Evolutionary conservation across 2,797 vertebrate species (phyloP).

Genomic region (Takifugu ocellatus): DNA sequence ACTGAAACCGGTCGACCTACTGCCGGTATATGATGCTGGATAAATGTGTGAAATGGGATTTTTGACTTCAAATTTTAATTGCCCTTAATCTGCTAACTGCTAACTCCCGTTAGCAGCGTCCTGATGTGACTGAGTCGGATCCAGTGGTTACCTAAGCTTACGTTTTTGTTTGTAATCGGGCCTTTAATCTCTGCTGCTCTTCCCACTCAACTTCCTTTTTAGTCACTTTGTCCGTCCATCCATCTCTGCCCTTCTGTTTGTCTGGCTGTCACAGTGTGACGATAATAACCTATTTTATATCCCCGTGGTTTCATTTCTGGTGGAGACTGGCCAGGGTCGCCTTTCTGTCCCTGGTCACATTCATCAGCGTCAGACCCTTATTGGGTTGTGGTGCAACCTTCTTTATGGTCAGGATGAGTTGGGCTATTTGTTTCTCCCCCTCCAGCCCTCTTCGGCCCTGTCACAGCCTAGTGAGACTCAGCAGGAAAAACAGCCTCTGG

Average conservation of each 20-base stretch:
- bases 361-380: constrained; percentile 84
- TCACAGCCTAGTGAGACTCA: constrained; percentile 76
- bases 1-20: no score
- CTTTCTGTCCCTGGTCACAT: constrained; percentile 77
- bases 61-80: not conserved
- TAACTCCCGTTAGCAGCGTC: not conserved
- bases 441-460: constrained; percentile 74
- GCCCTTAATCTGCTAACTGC: not conserved
- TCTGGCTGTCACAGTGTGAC: constrained; percentile 72
- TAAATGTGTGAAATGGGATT: no score
- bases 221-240: constrained; percentile 70
- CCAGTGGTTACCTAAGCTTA: constrained; percentile 42
- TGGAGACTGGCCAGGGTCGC: constrained; percentile 76
- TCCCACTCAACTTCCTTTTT: constrained; percentile 65
- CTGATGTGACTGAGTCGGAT: constrained; percentile 17
- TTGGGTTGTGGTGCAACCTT: constrained; percentile 79
- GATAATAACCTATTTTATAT: constrained; percentile 83
- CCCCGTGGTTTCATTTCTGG: constrained; percentile 82
- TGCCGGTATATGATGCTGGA: no score
- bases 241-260: constrained; percentile 69
- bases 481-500: constrained; percentile 71
- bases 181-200: constrained; percentile 56
- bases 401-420: constrained; percentile 79
- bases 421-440: constrained; percentile 80
- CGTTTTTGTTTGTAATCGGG: constrained; percentile 46